Base-by-base conservation (phyloP, 2,888 invertebrate species). In the Dasypolia templi region DNA sequence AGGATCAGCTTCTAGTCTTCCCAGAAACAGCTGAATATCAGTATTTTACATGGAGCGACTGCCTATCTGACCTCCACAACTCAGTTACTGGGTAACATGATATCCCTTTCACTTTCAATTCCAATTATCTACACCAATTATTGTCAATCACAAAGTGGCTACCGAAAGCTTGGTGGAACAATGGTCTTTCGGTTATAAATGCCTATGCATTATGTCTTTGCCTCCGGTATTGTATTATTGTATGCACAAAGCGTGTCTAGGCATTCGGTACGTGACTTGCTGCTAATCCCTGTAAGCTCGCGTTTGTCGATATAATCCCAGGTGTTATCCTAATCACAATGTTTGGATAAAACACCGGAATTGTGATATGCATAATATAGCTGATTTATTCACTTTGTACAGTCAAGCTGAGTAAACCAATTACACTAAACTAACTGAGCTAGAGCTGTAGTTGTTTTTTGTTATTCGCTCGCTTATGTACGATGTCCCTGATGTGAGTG, bases 161-260 rank as follows among this genome's bases (percentile, higher is more conserved):
- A 12, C 39, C 14, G 1, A 17, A 79, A 35, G 0, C 22, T 17
- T 6, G 3, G 5, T 26, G 26, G 2, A 26, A 29, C 35, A 17
- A 35, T 53, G 12, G 7, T 29, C 26, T 4, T 42, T 29, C 19
- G 2, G 14, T 32, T 7, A 55, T 26, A 32, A 42, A 62, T 56
- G n/a, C 61, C 29, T 35, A 6, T 5, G 19, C 7, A 44, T 44
- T 44, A 29, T 44, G 39, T 32, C 65, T 59, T 64, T 53, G 64
- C 62, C 29, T 55, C 22, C 3, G 29, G 26, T 26, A 62, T 75
- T 64, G 44, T 58, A 55, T 26, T 61, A 64, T 49, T 42, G 73
- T 79, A 73, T 83, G 80, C 67, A 80, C 84, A 84, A 79, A 81
- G 74, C 80, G 29, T 55, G 56, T 79, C 68, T 39, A n/a, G 11